A percentile compares a stretch with the other conserved stretches of the same genome.
phyloP scores from a whole-genome alignment of 2,888 invertebrate species.

The Spilosoma lubricipeda region DNA sequence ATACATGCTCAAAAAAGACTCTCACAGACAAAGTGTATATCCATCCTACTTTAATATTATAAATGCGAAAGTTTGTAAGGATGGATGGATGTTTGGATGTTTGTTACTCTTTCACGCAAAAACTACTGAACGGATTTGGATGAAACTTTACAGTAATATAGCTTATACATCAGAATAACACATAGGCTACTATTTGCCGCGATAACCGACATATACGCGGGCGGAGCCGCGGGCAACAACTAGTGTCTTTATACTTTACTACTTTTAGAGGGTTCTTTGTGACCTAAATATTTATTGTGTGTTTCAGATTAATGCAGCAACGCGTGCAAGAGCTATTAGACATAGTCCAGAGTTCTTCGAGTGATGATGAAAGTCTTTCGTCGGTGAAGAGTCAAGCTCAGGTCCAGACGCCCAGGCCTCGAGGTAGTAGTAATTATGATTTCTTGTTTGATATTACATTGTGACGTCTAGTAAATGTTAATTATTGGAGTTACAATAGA shows the following conservation, averaged over 20 bases:
- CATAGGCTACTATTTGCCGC: too few species aligned
- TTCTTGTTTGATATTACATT: background rate
- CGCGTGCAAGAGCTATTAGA: slow-evolving; percentile 91
- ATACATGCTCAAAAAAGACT: too few species aligned
- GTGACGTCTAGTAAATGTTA: background rate
- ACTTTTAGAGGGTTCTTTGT: background rate
- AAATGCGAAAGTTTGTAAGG: too few species aligned
- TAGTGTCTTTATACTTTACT: background rate
- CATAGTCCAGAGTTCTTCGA: slow-evolving; percentile 87
- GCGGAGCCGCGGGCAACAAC: too few species aligned
- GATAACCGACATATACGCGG: too few species aligned
- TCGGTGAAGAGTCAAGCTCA: slow-evolving; percentile 79
- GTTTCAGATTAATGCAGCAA: slow-evolving; percentile 88
- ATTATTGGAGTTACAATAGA: background rate
- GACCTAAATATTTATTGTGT: background rate
- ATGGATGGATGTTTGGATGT: too few species aligned
- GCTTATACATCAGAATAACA: too few species aligned
- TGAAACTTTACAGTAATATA: too few species aligned
- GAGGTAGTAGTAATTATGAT: slow-evolving; percentile 61
- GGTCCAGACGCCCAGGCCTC: slow-evolving; percentile 71
- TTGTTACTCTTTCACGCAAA: too few species aligned
- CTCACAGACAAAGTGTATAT: background rate
- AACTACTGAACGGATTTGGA: too few species aligned
- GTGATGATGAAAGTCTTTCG: slow-evolving; percentile 82
- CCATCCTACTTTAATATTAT: too few species aligned